Conservation (phyloP, 2,113 vertebrate genomes). For the Larimichthys crocea region DNA sequence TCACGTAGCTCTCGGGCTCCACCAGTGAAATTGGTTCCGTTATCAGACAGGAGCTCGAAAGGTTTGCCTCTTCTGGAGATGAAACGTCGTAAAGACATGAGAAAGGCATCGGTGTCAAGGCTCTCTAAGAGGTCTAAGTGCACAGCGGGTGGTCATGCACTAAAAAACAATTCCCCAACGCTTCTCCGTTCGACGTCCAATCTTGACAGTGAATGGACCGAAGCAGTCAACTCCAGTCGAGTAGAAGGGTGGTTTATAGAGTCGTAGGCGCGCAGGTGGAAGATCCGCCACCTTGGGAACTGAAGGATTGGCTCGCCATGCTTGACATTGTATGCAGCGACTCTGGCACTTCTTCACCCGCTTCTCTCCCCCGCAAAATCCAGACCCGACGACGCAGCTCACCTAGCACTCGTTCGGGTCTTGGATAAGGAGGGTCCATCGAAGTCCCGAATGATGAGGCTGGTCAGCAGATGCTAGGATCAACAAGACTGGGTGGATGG, state of each 20-base stretch:
- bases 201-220: too few species aligned
- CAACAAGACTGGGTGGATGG: constrained; percentile 10
- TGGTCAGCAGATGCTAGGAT: constrained; percentile 1
- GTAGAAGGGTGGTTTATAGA: neutral
- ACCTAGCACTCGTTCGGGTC: constrained; percentile 2
- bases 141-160: too few species aligned
- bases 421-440: constrained; percentile 12
- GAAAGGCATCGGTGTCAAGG: neutral
- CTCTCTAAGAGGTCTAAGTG: neutral
- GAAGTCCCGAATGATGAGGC: constrained; percentile 3
- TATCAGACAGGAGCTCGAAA: neutral
- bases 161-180: too few species aligned
- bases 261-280: neutral
- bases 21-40: neutral
- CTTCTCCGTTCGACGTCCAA: too few species aligned
- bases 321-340: neutral
- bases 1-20: neutral
- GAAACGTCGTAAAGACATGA: too few species aligned
- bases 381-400: constrained; percentile 9
- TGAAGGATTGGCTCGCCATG: neutral
- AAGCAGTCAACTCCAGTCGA: too few species aligned
- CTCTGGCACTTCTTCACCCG: neutral
- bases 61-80: neutral
- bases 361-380: constrained; percentile 4
- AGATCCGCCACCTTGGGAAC: neutral